These are phyloP conservation scores for Drosophila baimaii DNA, from an alignment of 1,140 invertebrate species.

Conservation along the genomic window DNA sequence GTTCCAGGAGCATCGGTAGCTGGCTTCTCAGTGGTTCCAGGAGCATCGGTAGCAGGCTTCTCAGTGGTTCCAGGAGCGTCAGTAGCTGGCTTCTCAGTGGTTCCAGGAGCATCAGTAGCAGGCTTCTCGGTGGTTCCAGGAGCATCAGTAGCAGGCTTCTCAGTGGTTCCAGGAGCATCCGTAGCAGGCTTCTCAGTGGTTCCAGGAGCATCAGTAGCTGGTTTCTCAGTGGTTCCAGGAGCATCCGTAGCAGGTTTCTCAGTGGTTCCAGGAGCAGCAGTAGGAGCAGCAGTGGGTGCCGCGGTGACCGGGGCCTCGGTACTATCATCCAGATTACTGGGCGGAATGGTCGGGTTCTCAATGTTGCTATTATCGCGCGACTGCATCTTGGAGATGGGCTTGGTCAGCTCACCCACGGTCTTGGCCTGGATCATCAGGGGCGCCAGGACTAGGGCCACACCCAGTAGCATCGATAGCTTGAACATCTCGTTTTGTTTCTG, in stretches of 20 bases:
- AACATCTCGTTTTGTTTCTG: slow-evolving; percentile 14
- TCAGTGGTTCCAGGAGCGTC: not conserved
- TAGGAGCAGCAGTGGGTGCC: not conserved
- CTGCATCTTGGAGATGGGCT: slow-evolving; percentile 5
- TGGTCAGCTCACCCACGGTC: slow-evolving; percentile 3
- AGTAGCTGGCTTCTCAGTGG: not conserved
- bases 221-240: not conserved
- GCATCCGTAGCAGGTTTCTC: not conserved
- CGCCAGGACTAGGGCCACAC: slow-evolving; percentile 24
- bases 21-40: not conserved
- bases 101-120: not conserved
- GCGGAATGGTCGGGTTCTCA: slow-evolving; percentile 68
- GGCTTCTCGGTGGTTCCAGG: not conserved
- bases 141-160: not conserved
- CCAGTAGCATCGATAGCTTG: slow-evolving; percentile 17
- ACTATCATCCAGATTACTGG: slow-evolving; percentile 35
- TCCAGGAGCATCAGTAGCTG: not conserved
- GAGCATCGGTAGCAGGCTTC: too few relatives aligned
- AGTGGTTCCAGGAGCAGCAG: not conserved
- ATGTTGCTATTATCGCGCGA: slow-evolving; percentile 58
- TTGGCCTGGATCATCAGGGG: slow-evolving; percentile 1
- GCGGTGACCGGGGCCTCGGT: slow-evolving; percentile 9
- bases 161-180: not conserved
- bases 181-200: not conserved
- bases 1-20: not conserved